phyloP scores from a whole-genome alignment of 2,888 invertebrate genomes.

The Ornithoptera alexandrae region DNA sequence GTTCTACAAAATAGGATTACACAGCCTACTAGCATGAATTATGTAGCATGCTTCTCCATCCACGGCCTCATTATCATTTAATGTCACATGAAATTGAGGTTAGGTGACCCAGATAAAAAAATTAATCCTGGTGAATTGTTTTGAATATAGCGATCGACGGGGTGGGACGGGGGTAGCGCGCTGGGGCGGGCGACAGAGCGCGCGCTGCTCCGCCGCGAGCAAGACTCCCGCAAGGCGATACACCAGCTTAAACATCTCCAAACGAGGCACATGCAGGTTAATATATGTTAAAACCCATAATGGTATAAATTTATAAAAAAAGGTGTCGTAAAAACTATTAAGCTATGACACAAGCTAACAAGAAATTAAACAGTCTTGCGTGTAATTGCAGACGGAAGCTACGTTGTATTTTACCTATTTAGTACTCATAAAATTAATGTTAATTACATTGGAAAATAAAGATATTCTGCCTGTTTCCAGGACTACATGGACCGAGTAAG shows the following conservation, averaged over 20 bases:
- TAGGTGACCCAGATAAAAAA: not conserved
- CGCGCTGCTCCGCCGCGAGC: constrained; percentile 66
- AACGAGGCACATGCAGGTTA: constrained; percentile 68
- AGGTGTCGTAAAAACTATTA: not conserved
- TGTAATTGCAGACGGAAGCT: not conserved
- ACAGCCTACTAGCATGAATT: no score
- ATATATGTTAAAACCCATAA: not conserved
- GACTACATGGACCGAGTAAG: constrained; percentile 73
- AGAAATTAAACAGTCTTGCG: no score
- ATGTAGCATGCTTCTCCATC: no score
- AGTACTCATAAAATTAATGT: not conserved
- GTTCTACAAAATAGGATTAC: no score
- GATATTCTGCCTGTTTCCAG: constrained; percentile 41
- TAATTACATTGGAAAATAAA: not conserved
- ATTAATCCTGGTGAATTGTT: not conserved
- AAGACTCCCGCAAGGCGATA: constrained; percentile 72
- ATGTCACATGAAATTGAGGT: no score
- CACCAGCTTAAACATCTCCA: constrained; percentile 71
- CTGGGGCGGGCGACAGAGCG: constrained; percentile 67
- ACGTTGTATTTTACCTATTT: not conserved
- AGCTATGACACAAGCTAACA: not conserved
- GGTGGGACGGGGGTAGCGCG: constrained; percentile 58
- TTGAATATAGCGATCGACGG: constrained; percentile 49
- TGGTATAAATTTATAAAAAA: no score
- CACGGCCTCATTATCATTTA: no score